These are phyloP conservation scores for Sapajus apella DNA, from an alignment of 2,113 vertebrate species.

Conservation along the genomic window DNA sequence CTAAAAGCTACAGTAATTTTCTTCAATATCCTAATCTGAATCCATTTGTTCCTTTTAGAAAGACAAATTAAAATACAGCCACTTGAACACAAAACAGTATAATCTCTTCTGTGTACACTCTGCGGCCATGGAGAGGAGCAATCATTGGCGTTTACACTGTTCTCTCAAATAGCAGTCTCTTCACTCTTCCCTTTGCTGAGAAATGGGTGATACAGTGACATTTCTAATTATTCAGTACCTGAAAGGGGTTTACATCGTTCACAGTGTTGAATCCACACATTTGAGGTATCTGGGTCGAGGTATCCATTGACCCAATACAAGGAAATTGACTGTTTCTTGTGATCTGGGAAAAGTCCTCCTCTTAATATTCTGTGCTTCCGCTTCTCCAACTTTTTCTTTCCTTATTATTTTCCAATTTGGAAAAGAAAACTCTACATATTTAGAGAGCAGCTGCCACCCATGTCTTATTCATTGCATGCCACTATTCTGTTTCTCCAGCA, in stretches of 20 bases:
- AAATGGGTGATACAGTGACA: not conserved
- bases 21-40: not conserved
- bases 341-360: not conserved
- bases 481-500: not conserved
- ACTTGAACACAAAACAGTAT: not conserved
- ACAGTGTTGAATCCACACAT: not conserved
- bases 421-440: slow-evolving; percentile 1
- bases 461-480: not conserved
- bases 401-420: slow-evolving; percentile 21
- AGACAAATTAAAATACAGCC: slow-evolving; percentile 34
- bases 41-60: slow-evolving; percentile 20
- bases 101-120: not conserved
- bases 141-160: not conserved
- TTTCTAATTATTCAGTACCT: not conserved
- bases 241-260: not conserved
- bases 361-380: not conserved
- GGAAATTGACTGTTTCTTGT: not conserved
- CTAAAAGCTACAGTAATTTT: not conserved
- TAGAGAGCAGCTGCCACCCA: not conserved
- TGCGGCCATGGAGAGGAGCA: not conserved
- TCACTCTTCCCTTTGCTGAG: not conserved
- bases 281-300: not conserved
- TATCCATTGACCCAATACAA: not conserved
- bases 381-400: not conserved
- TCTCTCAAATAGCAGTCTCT: not conserved